A percentile compares a stretch with the other conserved stretches of the same genome.
phyloP scores from a whole-genome alignment of 2,113 vertebrate species.

The Chionomys nivalis region DNA sequence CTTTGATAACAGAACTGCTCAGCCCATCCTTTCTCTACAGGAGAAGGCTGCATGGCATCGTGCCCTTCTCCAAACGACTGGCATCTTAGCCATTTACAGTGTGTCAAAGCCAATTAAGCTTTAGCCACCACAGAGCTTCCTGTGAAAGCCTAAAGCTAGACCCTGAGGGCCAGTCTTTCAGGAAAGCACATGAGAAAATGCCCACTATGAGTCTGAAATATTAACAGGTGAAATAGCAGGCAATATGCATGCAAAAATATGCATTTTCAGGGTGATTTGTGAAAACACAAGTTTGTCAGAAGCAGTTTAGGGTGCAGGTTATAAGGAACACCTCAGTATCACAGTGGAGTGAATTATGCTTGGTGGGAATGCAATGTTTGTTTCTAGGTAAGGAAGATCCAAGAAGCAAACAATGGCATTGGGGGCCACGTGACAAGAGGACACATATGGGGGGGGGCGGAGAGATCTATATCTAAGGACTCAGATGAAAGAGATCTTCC shows the following conservation, averaged over 20 bases:
- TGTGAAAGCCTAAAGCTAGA: background rate
- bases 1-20: background rate
- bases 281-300: constrained; percentile 22
- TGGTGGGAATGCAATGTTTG: background rate
- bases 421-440: background rate
- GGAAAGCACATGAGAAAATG: background rate
- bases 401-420: background rate
- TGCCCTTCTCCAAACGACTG: background rate
- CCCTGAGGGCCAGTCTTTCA: background rate
- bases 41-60: background rate
- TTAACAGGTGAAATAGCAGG: background rate
- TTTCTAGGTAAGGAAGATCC: background rate
- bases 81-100: background rate
- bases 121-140: background rate
- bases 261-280: background rate
- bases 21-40: background rate
- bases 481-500: background rate
- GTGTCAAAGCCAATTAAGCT: background rate
- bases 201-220: background rate
- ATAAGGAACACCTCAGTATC: background rate
- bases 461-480: background rate
- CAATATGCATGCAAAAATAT: background rate
- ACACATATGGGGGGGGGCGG: fast-evolving
- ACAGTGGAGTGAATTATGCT: background rate
- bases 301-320: background rate